These are phyloP conservation scores for Channa argus DNA, from an alignment of 2,113 vertebrate species.

Conservation along the genomic window DNA sequence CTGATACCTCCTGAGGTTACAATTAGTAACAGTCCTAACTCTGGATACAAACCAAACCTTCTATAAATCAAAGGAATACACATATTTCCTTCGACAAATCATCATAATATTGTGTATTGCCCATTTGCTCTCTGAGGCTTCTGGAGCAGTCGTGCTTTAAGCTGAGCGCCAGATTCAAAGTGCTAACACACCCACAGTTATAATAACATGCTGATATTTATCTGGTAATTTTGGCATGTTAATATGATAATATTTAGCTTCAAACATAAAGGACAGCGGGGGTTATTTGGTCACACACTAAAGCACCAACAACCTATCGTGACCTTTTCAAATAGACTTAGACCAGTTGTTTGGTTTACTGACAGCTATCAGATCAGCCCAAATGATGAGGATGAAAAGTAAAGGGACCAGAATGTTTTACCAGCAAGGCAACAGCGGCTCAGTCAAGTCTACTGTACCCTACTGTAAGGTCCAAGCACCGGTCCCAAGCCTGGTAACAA, in stretches of 20 bases:
- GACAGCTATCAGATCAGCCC: no score
- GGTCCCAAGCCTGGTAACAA: no score
- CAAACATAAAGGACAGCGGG: neutral
- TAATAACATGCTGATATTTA: neutral
- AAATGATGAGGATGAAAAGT: no score
- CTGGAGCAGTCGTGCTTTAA: no score
- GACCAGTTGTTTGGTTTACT: no score
- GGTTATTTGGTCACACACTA: neutral
- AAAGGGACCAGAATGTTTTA: no score
- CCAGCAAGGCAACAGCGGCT: no score
- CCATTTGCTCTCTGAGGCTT: neutral
- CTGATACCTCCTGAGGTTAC: conserved; percentile 63
- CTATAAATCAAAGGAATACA: conserved; percentile 40
- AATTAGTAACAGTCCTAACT: conserved; percentile 66
- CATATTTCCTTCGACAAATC: conserved; percentile 40
- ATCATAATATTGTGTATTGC: conserved; percentile 2
- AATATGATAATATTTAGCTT: neutral
- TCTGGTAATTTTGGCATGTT: neutral
- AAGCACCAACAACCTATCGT: no score
- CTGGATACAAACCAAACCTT: conserved; percentile 45
- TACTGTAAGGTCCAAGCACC: no score
- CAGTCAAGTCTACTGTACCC: no score
- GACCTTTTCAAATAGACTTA: no score
- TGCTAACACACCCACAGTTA: neutral
- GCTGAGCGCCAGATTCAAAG: neutral